Base-by-base conservation (phyloP, 1,140 invertebrate species). In the Lineus longissimus region DNA sequence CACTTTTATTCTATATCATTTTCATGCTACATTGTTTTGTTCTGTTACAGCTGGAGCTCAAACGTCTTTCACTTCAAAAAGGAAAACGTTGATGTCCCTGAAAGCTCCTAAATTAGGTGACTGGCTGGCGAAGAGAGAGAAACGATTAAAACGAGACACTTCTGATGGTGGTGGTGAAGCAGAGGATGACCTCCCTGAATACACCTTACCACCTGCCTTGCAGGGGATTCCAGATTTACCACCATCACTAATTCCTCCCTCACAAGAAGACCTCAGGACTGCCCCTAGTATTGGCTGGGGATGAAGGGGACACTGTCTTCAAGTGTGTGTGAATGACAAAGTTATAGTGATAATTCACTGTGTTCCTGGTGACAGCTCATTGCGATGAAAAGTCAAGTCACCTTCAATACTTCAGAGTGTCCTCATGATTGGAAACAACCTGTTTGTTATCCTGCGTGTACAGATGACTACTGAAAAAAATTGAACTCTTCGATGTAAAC, bases 181-280 rank as follows among this genome's bases (percentile, higher is more conserved):
- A 30, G 27, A 40, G 17, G 22, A 19, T 4, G 56, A 19, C 56
- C 6, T 27, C n/a, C 27, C 27, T 19, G 56, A 19, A 9, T 58
- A 27, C 29, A 30, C 17, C 15, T 29, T 58, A 15, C 56, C 56
- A 58, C 56, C 56, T 27, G 19, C 27, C 4, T 25, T 58, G 4
- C 19, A 19, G 19, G 56, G 27, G 17, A 22, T 58, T 19, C 22
- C 56, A 40, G 19, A 30, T 30, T 23, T 58, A 23, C 56, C 56
- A 7, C 56, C 56, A 27, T 58, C 56, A 31, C 27, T 58, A 40
- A 4, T 58, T 58, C 56, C 56, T 15, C 56, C 56, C 9, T 6
- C 56, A 19, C 27, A 19, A n/a, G 22, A 58, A 7, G 22, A 19
- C 9, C 27, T 23, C 4, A 27, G 27, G 22, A 31, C 22, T 31